These are phyloP conservation scores for Neomorphus geoffroyi DNA, from an alignment of 2,797 vertebrate genomes.

Conservation along the genomic window DNA sequence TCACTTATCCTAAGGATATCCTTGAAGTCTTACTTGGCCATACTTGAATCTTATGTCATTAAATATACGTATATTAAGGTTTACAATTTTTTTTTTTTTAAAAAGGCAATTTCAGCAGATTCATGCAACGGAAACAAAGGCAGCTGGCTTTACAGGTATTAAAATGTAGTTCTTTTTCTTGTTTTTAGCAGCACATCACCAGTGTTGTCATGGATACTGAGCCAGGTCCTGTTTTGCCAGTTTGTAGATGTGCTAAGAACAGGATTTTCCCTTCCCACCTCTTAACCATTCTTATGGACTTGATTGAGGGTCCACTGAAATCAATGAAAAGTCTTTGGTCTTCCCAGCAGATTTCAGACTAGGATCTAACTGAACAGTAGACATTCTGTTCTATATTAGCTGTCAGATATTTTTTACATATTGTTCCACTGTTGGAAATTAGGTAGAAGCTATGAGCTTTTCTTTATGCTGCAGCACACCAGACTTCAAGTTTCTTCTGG, in stretches of 20 bases:
- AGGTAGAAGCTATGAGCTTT: not conserved
- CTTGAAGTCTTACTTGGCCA: not conserved
- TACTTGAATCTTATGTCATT: not conserved
- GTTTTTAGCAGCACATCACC: slow-evolving; percentile 44
- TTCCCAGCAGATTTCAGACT: not conserved
- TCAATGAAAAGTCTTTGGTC: not conserved
- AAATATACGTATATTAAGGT: not conserved
- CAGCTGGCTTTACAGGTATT: slow-evolving; percentile 32
- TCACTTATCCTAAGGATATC: not conserved
- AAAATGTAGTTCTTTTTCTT: slow-evolving; percentile 64
- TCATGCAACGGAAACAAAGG: not conserved
- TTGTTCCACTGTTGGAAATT: not conserved
- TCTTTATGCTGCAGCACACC: not conserved
- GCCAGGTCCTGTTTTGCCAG: slow-evolving; percentile 30
- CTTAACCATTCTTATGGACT: not conserved
- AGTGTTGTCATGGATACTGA: slow-evolving; percentile 71
- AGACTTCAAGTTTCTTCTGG: not conserved
- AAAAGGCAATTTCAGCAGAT: not conserved
- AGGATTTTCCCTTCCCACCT: not conserved
- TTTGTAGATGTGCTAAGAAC: slow-evolving; percentile 54
- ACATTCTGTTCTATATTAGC: not conserved
- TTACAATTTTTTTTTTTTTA: not conserved
- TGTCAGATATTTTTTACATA: not conserved
- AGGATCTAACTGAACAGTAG: not conserved
- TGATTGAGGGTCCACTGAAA: not conserved